Conservation (phyloP, 1,140 invertebrate species). For the Diabrotica undecimpunctata region DNA sequence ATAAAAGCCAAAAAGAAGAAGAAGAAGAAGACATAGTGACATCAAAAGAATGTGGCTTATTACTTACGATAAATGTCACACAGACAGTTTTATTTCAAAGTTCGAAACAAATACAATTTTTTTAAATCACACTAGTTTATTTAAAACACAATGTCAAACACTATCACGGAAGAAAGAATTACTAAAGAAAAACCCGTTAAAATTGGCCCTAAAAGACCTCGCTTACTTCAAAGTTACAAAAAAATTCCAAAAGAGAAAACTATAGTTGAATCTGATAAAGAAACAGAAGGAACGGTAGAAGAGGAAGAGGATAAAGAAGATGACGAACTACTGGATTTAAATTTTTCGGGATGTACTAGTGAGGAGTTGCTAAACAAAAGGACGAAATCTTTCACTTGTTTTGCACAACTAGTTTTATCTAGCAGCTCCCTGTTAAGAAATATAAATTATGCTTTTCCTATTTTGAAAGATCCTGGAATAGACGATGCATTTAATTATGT, state of each 20-base stretch:
- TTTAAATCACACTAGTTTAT: too few species aligned
- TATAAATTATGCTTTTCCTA: conserved; percentile 51
- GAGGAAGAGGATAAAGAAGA: neutral
- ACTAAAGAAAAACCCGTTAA: neutral
- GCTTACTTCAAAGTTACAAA: neutral
- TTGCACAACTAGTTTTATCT: conserved; percentile 45
- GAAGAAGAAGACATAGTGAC: too few species aligned
- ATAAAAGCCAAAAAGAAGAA: too few species aligned
- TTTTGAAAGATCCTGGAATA: conserved; percentile 51
- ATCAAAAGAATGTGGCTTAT: too few species aligned
- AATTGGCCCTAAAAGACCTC: neutral
- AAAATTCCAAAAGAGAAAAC: neutral
- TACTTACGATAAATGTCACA: too few species aligned
- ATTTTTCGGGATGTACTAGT: conserved; percentile 19
- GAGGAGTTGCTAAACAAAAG: conserved; percentile 27
- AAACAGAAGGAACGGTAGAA: neutral
- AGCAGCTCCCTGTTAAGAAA: conserved; percentile 48
- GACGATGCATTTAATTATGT: conserved; percentile 44
- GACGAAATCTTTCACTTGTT: conserved; percentile 39
- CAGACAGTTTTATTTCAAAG: too few species aligned
- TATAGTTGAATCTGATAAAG: neutral
- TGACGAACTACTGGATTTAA: neutral
- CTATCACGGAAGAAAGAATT: neutral
- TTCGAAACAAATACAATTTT: too few species aligned
- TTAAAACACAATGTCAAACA: too few species aligned